Evolutionary conservation across 30 jellyfish, hydroid and myxozoan species (phyloP).

Genomic region (Aurelia aurita): DNA sequence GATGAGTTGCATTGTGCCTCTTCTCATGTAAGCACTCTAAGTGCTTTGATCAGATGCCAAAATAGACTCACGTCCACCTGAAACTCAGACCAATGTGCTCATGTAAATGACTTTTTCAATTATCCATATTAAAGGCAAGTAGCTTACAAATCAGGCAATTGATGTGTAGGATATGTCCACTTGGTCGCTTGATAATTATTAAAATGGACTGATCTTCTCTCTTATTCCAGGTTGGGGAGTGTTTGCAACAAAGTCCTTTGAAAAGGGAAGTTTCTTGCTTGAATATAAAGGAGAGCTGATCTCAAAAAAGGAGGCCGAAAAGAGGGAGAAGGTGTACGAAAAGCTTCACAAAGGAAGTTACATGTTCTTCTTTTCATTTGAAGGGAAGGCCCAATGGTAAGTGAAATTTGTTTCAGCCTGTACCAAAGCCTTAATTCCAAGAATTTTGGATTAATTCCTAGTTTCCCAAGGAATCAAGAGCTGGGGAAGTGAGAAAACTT

Average conservation of each 20-base stretch:
- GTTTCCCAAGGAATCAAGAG: too few species aligned
- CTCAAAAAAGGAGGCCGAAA: neutral
- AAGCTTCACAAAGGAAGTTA: neutral
- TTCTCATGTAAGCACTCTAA: too few species aligned
- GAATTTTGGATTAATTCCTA: too few species aligned
- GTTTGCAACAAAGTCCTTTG: slow-evolving; percentile 2
- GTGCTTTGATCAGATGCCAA: too few species aligned
- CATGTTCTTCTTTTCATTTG: neutral
- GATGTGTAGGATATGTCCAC: neutral
- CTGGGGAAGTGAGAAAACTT: too few species aligned
- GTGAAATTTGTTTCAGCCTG: neutral
- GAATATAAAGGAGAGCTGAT: neutral
- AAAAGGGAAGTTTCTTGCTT: neutral
- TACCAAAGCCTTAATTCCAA: neutral
- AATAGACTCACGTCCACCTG: too few species aligned
- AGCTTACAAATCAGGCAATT: neutral
- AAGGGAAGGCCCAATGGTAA: neutral
- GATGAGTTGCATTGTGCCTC: too few species aligned
- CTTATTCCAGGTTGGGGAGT: neutral
- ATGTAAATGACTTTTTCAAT: too few species aligned
- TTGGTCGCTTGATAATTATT: neutral
- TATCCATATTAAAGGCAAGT: too few species aligned
- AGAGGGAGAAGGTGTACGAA: neutral
- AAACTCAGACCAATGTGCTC: too few species aligned
- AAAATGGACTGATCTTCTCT: neutral